Conservation (phyloP, 30 jellyfish, hydroid and myxozoan genomes). For the Cassiopea xamachana region DNA sequence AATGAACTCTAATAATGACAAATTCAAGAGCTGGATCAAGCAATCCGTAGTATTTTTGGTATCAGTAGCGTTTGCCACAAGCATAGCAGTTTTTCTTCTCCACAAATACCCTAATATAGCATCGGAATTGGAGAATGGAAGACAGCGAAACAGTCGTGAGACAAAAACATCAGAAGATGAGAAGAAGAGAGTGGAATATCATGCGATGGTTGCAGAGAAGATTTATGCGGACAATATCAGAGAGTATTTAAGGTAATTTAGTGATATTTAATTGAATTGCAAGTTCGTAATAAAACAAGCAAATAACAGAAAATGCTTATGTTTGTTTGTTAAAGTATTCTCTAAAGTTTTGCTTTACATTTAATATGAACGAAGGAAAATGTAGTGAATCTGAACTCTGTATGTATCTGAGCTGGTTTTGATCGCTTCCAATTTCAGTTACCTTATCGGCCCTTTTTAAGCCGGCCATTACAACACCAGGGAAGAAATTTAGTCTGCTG, state of each 20-base stretch:
- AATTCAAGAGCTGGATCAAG: background rate
- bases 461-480: too few species aligned
- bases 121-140: background rate
- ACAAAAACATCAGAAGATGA: constrained; percentile 52
- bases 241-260: constrained; percentile 75
- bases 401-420: too few species aligned
- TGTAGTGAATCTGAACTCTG: too few species aligned
- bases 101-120: constrained; percentile 3
- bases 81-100: constrained; percentile 23
- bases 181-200: constrained; percentile 68
- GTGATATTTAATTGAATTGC: background rate
- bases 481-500: too few species aligned
- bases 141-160: constrained; percentile 28
- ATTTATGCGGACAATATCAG: constrained; percentile 76
- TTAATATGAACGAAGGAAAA: too few species aligned
- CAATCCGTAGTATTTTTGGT: background rate
- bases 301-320: too few species aligned
- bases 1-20: constrained; percentile 10
- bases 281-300: too few species aligned
- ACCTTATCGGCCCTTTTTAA: too few species aligned
- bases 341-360: too few species aligned
- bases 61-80: constrained; percentile 18
- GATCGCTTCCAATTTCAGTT: too few species aligned
- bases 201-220: constrained; percentile 84
- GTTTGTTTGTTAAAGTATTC: too few species aligned